These are phyloP conservation scores for Rhinichthys klamathensis DNA, from an alignment of 2,113 vertebrate genomes.

Conservation along the genomic window DNA sequence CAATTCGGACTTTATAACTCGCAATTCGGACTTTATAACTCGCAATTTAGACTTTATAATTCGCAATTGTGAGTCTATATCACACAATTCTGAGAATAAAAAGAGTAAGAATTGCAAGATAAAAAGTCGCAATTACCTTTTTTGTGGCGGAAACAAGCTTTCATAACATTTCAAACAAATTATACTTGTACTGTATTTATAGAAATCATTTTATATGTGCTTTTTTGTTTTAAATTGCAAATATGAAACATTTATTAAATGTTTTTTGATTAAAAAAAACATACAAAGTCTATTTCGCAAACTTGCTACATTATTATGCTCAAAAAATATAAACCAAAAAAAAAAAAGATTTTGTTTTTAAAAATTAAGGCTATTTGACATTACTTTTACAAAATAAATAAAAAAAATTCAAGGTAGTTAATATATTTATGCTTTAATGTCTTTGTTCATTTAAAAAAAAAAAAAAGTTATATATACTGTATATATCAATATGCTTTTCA, in stretches of 20 bases:
- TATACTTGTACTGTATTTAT: neutral
- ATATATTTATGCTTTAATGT: neutral
- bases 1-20: too few relatives aligned
- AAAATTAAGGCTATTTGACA: neutral
- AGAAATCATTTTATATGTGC: neutral
- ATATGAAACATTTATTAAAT: neutral
- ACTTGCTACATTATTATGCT: neutral
- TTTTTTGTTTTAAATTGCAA: neutral
- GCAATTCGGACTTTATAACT: too few relatives aligned
- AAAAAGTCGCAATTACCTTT: too few relatives aligned
- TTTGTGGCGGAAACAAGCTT: too few relatives aligned
- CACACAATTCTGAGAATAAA: too few relatives aligned
- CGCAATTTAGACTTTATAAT: too few relatives aligned
- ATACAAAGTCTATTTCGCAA: neutral
- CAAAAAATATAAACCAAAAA: neutral
- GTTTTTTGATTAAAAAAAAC: neutral
- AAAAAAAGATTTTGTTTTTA: neutral
- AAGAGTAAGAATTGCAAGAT: too few relatives aligned
- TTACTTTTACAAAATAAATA: neutral
- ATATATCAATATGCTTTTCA: too few relatives aligned
- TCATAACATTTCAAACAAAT: neutral
- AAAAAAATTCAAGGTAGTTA: neutral
- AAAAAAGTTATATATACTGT: too few relatives aligned
- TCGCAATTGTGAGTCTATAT: too few relatives aligned
- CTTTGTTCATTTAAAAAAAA: too few relatives aligned